Evolutionary conservation across 2,113 vertebrate species (phyloP).

Genomic region (Oncorhynchus nerka): DNA sequence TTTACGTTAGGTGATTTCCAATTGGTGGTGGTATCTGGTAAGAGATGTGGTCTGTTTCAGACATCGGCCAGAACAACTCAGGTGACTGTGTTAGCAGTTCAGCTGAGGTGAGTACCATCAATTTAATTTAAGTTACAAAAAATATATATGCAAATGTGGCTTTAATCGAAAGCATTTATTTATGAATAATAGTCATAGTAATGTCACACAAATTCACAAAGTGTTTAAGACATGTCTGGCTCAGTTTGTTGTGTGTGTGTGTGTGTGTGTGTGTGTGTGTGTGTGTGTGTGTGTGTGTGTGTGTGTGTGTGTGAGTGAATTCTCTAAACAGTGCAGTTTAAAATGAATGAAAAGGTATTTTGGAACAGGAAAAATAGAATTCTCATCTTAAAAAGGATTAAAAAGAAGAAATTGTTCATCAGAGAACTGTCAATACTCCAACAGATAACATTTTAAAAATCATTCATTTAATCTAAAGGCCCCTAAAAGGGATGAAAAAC

Average conservation of each 20-base stretch:
- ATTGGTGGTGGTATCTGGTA: too few species aligned
- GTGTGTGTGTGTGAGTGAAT: constrained; percentile 57
- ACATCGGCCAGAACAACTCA: too few species aligned
- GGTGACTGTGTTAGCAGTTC: too few species aligned
- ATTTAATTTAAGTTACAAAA: too few species aligned
- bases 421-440: constrained; percentile 67
- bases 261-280: constrained; percentile 69
- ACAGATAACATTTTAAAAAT: constrained; percentile 38
- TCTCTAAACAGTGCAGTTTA: constrained; percentile 82
- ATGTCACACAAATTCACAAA: constrained; percentile 82
- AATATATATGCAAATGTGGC: constrained; percentile 17
- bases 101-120: too few species aligned
- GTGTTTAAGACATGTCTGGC: constrained; percentile 84
- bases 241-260: constrained; percentile 77
- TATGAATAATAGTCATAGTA: constrained; percentile 71
- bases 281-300: constrained; percentile 26
- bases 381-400: constrained; percentile 54
- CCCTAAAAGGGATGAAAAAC: constrained; percentile 51
- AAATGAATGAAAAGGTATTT: constrained; percentile 75
- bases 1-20: too few species aligned
- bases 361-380: constrained; percentile 80
- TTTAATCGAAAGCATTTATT: constrained; percentile 77
- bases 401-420: constrained; percentile 43
- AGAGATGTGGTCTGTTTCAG: too few species aligned
- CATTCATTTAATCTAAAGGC: constrained; percentile 61